Evolutionary conservation across 2,888 invertebrate genomes (phyloP).

Genomic region (Leptogaster cylindrica): DNA sequence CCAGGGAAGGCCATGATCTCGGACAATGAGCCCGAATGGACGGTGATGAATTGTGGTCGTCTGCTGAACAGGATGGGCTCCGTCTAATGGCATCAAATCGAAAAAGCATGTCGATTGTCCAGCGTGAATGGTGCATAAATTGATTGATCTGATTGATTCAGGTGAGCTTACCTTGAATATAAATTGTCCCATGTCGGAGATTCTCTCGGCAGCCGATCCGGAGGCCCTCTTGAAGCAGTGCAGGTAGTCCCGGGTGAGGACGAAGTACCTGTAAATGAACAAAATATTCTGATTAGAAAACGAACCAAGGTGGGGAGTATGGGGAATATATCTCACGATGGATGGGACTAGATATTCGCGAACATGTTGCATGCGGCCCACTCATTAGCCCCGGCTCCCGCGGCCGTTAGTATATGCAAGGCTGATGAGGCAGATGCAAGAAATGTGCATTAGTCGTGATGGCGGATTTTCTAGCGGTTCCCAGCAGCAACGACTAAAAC

Average conservation of each 20-base stretch:
- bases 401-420: slow-evolving; percentile 17
- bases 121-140: slow-evolving; percentile 29
- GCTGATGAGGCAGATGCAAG: slow-evolving; percentile 26
- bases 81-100: neutral
- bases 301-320: too few relatives aligned
- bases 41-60: neutral
- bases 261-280: slow-evolving; percentile 64
- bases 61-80: neutral
- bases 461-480: neutral
- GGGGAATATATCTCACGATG: too few relatives aligned
- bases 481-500: too few relatives aligned
- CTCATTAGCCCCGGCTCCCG: slow-evolving; percentile 8
- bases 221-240: slow-evolving; percentile 71
- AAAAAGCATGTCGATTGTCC: slow-evolving; percentile 18
- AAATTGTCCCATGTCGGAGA: slow-evolving; percentile 72
- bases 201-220: slow-evolving; percentile 63
- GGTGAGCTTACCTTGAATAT: slow-evolving; percentile 66
- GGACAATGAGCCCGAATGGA: neutral
- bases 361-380: slow-evolving; percentile 13
- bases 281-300: slow-evolving; percentile 33
- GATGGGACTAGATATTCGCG: too few relatives aligned
- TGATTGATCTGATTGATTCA: slow-evolving; percentile 17
- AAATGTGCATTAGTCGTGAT: slow-evolving; percentile 27
- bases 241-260: slow-evolving; percentile 70
- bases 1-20: too few relatives aligned